phyloP scores from a whole-genome alignment of 2,797 vertebrate genomes.

The Dicrostonyx torquatus region DNA sequence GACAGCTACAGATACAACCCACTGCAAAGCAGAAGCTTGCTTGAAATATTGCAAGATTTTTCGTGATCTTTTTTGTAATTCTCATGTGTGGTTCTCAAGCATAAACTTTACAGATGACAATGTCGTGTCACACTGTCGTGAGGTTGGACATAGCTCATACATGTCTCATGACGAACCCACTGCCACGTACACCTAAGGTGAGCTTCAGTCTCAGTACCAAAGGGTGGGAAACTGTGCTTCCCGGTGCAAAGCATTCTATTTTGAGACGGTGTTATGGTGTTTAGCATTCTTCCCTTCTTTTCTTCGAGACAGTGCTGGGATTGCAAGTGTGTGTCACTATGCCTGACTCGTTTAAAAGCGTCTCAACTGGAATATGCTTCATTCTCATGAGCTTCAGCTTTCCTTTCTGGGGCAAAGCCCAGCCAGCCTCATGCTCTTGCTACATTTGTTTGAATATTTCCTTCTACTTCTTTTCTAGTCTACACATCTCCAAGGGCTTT shows the following conservation, averaged over 20 bases:
- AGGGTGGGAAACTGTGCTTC: not conserved
- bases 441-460: not conserved
- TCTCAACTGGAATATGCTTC: conserved; percentile 40
- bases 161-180: not conserved
- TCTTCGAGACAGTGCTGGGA: not conserved
- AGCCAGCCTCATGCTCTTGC: not conserved
- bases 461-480: not conserved
- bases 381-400: not conserved
- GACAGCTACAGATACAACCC: not conserved
- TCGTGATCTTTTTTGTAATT: not conserved
- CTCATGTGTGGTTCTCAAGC: not conserved
- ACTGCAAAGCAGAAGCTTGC: not conserved
- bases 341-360: not conserved
- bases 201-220: not conserved
- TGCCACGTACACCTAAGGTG: fast-evolving
- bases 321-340: not conserved
- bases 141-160: not conserved
- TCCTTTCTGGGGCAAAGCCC: not conserved
- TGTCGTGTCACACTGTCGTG: not conserved
- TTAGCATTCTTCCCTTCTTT: not conserved
- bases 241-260: not conserved
- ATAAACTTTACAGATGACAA: not conserved
- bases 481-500: not conserved
- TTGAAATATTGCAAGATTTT: not conserved
- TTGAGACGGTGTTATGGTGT: not conserved